Evolutionary conservation across 2,797 vertebrate genomes (phyloP), one percentile per base, ranked within the genome.

Genomic region (Megaceryle alcyon): DNA sequence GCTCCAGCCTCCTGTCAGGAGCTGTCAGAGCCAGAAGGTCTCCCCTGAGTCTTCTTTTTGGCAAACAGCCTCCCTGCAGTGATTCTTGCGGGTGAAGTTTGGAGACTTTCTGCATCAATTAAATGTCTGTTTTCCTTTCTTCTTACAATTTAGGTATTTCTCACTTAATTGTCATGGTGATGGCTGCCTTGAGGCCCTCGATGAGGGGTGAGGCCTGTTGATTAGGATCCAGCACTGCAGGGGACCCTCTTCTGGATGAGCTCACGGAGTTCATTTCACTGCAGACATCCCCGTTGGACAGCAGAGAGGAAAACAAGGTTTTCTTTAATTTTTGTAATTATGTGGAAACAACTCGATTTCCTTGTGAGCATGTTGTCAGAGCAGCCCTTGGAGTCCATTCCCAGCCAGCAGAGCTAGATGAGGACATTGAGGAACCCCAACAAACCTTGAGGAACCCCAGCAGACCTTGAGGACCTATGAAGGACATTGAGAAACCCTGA

Each of bases 291-390:
- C 68, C n/a, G 51, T 0, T 0, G 9, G 49, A 5, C 19, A 26
- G 61, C 60, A 25, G 18, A 39, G 25, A 37, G 46, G 35, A 51
- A 53, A 82, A 82, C 0, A 10, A 94, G 56, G 14, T 13, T 60
- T 37, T 6, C 29, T 89, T 60, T 89, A 44, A 73, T 86, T 80
- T 83, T 46, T 77, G 41, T 59, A 77, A 80, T 81, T 53, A 53
- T 1, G 1, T 46, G 79, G 44, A 82, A 77, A 63, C 48, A 31
- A 59, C 9, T 82, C 22, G 39, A 60, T 89, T 87, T 77, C 60
- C 35, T 68, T 1, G 0, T 0, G 3, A 68, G 33, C 2, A 0
- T 10, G n/a, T 22, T 49, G 46, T 29, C 43, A n/a, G 6, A 0
- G 1, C 57, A 43, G 66, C 29, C 51, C 25, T 66, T 26, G 0